Evolutionary conservation across 2,888 invertebrate species (phyloP).

Genomic region (Gisinianus flammeolus): DNA sequence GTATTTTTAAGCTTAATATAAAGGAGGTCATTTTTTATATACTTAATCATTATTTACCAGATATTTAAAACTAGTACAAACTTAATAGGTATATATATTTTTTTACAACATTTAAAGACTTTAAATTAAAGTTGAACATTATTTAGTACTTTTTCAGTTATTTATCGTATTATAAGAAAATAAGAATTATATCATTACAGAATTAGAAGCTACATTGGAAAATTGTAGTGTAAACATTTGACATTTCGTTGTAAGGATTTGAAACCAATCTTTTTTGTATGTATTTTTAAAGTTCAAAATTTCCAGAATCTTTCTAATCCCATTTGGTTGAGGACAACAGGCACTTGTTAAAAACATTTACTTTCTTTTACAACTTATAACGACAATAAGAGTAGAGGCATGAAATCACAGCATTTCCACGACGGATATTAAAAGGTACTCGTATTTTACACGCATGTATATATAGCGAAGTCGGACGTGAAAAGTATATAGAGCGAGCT

Average conservation of each 20-base stretch:
- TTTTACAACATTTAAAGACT: too few relatives aligned
- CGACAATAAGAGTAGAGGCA: conserved; percentile 27
- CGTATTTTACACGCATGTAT: conserved; percentile 5
- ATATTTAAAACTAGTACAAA: background rate
- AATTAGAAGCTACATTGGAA: too few relatives aligned
- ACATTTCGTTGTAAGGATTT: too few relatives aligned
- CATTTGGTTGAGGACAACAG: conserved; percentile 20
- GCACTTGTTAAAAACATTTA: too few relatives aligned
- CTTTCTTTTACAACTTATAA: background rate
- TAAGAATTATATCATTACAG: too few relatives aligned
- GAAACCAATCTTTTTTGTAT: too few relatives aligned
- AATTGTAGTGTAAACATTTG: too few relatives aligned
- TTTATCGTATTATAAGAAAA: too few relatives aligned
- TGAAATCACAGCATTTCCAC: conserved; percentile 36
- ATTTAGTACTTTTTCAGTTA: too few relatives aligned
- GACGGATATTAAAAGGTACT: conserved; percentile 38
- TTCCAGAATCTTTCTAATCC: conserved; percentile 22
- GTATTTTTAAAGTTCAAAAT: too few relatives aligned
- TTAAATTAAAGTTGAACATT: too few relatives aligned
- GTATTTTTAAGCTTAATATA: background rate
- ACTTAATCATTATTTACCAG: background rate
- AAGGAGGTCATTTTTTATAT: background rate
- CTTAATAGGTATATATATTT: background rate
- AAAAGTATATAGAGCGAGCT: conserved; percentile 4
- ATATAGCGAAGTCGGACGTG: conserved; percentile 13